Evolutionary conservation across 2,888 invertebrate genomes (phyloP).

Genomic region (Myopa testacea): DNA sequence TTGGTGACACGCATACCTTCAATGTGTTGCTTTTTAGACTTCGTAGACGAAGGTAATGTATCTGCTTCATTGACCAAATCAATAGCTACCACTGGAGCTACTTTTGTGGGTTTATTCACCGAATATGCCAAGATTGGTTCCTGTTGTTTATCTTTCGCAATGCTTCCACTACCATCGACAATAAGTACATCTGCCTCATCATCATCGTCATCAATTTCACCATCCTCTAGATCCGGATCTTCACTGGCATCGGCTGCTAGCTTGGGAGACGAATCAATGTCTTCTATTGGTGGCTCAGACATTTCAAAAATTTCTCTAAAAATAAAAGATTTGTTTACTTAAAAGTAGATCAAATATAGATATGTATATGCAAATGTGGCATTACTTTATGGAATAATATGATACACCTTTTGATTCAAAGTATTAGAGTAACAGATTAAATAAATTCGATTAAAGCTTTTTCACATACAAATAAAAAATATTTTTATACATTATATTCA

Average conservation of each 20-base stretch:
- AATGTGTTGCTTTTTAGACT: slow-evolving; percentile 69
- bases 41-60: slow-evolving; percentile 50
- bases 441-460: too few species aligned
- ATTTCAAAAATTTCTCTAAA: background rate
- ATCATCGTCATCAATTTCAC: slow-evolving; percentile 81
- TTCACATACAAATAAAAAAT: too few species aligned
- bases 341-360: background rate
- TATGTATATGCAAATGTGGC: background rate
- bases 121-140: slow-evolving; percentile 38
- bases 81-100: background rate
- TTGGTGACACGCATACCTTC: slow-evolving; percentile 65
- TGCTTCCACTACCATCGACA: background rate
- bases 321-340: background rate
- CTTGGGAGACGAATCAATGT: slow-evolving; percentile 15
- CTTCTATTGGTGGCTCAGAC: background rate
- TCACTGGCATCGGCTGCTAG: slow-evolving; percentile 12
- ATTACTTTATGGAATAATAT: too few species aligned
- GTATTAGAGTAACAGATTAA: too few species aligned
- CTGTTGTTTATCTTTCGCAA: slow-evolving; percentile 22
- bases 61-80: slow-evolving; percentile 13
- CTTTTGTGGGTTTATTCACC: slow-evolving; percentile 42
- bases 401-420: too few species aligned
- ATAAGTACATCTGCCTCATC: slow-evolving; percentile 59
- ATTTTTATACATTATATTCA: too few species aligned
- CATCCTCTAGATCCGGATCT: slow-evolving; percentile 83